Evolutionary conservation across 2,113 vertebrate species (phyloP).

Genomic region (cattle (Bos taurus)): ARS-UCD2.0 NC_037334.1:62263501-62264000

Average conservation of each 20-base stretch:
- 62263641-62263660: not conserved
- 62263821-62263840: not conserved
- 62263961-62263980: not conserved
- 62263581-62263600: not conserved
- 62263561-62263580: not conserved
- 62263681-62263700: not conserved
- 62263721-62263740: not conserved
- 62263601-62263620: not conserved
- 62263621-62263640: not conserved
- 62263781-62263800: rapidly evolving
- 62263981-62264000: not conserved
- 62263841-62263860: not conserved
- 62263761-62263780: not conserved
- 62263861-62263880: not conserved
- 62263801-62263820: not conserved
- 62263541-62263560: not conserved
- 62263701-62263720: not conserved
- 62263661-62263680: not conserved
- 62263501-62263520: not conserved
- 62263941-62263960: not conserved
- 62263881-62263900: not conserved
- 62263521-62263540: not conserved
- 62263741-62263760: not conserved
- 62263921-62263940: not conserved
- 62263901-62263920: not conserved